These are phyloP conservation scores for Willowsia nigromaculata DNA, from an alignment of 2,888 invertebrate genomes.

Conservation along the genomic window DNA sequence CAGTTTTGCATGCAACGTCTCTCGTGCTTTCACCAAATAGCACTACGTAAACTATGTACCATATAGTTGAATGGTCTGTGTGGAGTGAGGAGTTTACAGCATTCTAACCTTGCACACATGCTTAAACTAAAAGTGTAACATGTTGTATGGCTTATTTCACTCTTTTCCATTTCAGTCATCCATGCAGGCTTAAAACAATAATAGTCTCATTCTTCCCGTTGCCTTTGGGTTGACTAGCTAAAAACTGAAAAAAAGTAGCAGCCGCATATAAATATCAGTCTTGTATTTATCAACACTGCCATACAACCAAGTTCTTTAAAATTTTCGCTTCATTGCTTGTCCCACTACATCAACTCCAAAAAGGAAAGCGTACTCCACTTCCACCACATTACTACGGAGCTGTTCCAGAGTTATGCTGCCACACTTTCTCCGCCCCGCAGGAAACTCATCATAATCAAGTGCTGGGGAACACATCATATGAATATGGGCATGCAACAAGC, in stretches of 20 bases:
- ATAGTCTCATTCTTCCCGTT: not conserved
- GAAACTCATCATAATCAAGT: not conserved
- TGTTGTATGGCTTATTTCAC: slow-evolving; percentile 9
- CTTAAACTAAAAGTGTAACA: not conserved
- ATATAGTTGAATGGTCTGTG: not conserved
- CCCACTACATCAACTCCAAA: not conserved
- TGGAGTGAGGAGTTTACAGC: not conserved
- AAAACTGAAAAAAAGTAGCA: not conserved
- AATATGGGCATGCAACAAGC: not conserved
- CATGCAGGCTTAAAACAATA: not conserved
- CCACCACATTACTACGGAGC: not conserved
- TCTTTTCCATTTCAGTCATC: not conserved
- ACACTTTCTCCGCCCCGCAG: not conserved
- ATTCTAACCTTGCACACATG: not conserved
- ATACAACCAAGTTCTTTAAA: not conserved
- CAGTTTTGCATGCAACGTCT: not conserved
- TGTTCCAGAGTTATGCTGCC: not conserved
- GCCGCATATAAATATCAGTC: not conserved
- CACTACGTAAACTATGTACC: not conserved
- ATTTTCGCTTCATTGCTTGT: not conserved
- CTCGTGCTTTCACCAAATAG: not conserved
- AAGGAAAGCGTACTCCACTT: not conserved
- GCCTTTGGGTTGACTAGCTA: not conserved
- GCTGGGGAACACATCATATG: not conserved
- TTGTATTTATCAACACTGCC: not conserved